A percentile compares a stretch with the other conserved stretches of the same genome.
Evolutionary conservation across 2,797 vertebrate genomes (phyloP).

Genomic region (Crocodylus rhombifer): DNA sequence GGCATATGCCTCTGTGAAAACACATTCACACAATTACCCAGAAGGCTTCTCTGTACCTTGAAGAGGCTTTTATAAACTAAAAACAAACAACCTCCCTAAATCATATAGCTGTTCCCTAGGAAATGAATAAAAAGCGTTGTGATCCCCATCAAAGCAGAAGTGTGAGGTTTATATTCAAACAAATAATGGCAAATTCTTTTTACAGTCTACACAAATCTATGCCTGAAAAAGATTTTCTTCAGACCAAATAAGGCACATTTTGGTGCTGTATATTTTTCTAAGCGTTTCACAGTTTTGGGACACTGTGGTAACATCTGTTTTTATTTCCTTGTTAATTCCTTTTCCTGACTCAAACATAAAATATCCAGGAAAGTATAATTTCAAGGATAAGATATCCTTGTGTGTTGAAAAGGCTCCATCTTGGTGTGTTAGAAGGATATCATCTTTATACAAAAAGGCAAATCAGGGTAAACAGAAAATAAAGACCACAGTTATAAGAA

Average conservation of each 20-base stretch:
- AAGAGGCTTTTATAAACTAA: constrained; percentile 29
- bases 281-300: constrained; percentile 40
- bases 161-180: neutral
- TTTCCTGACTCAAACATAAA: constrained; percentile 45
- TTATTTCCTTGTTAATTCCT: constrained; percentile 66
- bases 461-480: neutral
- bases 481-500: neutral
- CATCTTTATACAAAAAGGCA: neutral
- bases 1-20: neutral
- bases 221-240: constrained; percentile 31
- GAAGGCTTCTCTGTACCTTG: constrained; percentile 35
- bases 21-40: neutral
- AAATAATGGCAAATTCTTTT: neutral
- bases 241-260: constrained; percentile 11
- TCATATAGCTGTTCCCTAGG: constrained; percentile 32
- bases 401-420: constrained; percentile 17
- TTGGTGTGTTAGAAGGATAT: neutral
- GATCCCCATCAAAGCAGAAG: constrained; percentile 53
- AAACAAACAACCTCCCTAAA: neutral
- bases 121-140: constrained; percentile 4
- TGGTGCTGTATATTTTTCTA: constrained; percentile 10
- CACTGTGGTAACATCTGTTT: constrained; percentile 61
- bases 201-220: neutral
- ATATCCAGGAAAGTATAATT: constrained; percentile 46
- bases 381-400: constrained; percentile 1